A percentile compares a stretch with the other conserved stretches of the same genome.
Conservation (phyloP, 1,140 invertebrate species). For the Trissolcus basalis region DNA sequence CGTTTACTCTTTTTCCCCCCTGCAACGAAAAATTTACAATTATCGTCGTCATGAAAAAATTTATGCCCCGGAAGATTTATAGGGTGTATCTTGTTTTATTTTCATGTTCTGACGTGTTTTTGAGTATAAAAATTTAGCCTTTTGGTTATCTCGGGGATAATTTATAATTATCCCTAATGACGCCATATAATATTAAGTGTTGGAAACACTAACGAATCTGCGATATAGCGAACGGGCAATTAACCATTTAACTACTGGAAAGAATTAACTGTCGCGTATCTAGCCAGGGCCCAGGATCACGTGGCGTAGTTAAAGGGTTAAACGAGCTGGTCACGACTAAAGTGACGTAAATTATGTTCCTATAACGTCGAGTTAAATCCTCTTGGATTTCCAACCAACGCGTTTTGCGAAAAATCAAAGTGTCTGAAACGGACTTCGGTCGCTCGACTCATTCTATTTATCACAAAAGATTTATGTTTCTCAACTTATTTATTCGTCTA, state of each 20-base stretch:
- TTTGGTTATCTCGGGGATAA: no score
- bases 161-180: no score
- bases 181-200: not conserved
- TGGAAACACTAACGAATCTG: not conserved
- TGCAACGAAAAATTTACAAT: not conserved
- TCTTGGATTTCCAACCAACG: constrained; percentile 34
- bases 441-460: no score
- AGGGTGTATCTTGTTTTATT: no score
- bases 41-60: not conserved
- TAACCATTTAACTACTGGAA: constrained; percentile 51
- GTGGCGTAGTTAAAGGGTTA: constrained; percentile 56
- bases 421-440: no score
- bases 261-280: constrained; percentile 57
- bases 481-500: no score
- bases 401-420: constrained; percentile 38
- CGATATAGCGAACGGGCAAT: constrained; percentile 41
- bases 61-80: no score
- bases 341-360: constrained; percentile 55
- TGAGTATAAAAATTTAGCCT: no score
- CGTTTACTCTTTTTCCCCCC: not conserved
- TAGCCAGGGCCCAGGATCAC: constrained; percentile 44
- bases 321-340: constrained; percentile 53
- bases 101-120: no score
- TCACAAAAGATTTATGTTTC: no score
- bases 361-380: constrained; percentile 52